Evolutionary conservation across 2,113 vertebrate species (phyloP), one percentile per base, ranked within the genome.

Genomic region (Brachyistius frenatus): DNA sequence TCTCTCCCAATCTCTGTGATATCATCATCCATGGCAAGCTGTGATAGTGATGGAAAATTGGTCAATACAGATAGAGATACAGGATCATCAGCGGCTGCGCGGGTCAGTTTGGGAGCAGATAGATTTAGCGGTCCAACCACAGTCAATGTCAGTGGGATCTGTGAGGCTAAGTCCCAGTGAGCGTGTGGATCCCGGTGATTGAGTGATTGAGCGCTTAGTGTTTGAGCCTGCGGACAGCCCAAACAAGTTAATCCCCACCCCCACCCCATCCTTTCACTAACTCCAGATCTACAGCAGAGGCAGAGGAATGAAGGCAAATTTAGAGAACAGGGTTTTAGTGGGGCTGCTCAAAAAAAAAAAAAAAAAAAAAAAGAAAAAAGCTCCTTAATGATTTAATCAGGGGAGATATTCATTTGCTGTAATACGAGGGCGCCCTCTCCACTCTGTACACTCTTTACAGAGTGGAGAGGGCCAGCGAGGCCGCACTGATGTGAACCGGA

Each of bases 311-410:
- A 53, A 64, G 57, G 66, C 54, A 80, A 63, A 81, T 88, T 78
- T 23, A 81, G 82, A 74, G 85, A 76, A 86, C 83, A 85, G 84
- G 91, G 77, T 74, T 94, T 93, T 92, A 92, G 79, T 31, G 32
- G 76, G 54, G 66, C 65, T 77, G 4, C 70, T 80, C 68, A 30
- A 77, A 78, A 1, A 6, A 66, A 75, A 67, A 61, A 57, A 63
- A 67, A 23, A 23, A 23, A 23, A 23, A 23, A 23, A 23, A 23
- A 23, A n/a, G n/a, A n/a, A 73, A 74, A 93, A 94, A 93, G 87
- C 93, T 92, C 87, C 89, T 93, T 94, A 94, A 94, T 93, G 92
- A 94, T 93, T 93, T 92, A 93, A 95, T 94, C 93, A 94, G 85
- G 47, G 71, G 75, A 93, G 86, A 92, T 91, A 90, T 89, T 93